phyloP scores from a whole-genome alignment of 2,797 vertebrate species.

The Balearica regulorum region DNA sequence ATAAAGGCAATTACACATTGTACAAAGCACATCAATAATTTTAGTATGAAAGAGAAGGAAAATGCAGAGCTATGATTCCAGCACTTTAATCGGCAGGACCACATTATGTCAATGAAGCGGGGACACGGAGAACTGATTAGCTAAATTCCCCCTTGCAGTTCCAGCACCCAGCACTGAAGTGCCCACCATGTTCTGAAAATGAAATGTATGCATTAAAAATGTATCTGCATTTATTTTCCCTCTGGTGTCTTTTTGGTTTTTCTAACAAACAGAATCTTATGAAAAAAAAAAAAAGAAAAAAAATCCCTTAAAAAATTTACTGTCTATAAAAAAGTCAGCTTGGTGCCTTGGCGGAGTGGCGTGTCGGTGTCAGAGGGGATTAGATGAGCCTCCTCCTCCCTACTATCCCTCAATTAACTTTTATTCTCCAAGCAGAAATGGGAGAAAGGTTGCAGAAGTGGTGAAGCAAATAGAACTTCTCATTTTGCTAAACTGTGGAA shows the following conservation, averaged over 20 bases:
- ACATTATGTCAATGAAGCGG: background rate
- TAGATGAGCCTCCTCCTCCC: background rate
- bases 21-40: conserved; percentile 56
- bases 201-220: conserved; percentile 51
- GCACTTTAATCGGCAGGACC: conserved; percentile 28
- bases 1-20: conserved; percentile 57
- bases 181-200: conserved; percentile 44
- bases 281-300: background rate
- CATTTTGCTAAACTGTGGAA: background rate
- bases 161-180: background rate
- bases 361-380: background rate
- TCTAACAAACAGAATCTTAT: background rate
- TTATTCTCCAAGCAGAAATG: background rate
- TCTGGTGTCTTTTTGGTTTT: background rate
- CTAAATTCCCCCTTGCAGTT: conserved; percentile 16
- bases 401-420: background rate
- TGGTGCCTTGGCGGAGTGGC: background rate
- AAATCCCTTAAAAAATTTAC: background rate
- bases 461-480: background rate
- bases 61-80: background rate
- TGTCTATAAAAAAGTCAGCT: background rate
- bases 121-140: conserved; percentile 4
- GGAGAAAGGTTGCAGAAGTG: background rate
- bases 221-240: conserved; percentile 46
- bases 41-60: conserved; percentile 26